Evolutionary conservation across 1,140 invertebrate species (phyloP).

Genomic region (Sesamia nonagrioides): DNA sequence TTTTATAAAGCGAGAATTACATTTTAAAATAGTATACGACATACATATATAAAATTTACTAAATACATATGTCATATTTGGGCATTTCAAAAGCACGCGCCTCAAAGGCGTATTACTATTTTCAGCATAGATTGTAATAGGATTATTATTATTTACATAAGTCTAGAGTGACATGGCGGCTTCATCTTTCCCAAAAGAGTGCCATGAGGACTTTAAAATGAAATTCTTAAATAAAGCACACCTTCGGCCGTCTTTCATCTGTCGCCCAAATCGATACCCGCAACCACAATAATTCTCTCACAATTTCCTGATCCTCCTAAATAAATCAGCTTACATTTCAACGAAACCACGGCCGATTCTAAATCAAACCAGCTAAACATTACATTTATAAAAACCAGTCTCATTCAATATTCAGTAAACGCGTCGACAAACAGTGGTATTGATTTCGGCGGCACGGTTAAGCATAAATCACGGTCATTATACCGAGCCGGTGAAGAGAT

Average conservation of each 20-base stretch:
- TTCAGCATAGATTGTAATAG: too few species aligned
- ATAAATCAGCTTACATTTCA: constrained; percentile 22
- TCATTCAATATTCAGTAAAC: constrained; percentile 2
- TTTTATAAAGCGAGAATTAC: too few species aligned
- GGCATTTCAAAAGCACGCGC: too few species aligned
- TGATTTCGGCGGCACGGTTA: constrained; percentile 16
- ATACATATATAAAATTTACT: too few species aligned
- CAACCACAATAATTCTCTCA: background rate
- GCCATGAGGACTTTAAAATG: too few species aligned
- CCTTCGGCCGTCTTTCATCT: background rate
- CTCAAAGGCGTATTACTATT: too few species aligned
- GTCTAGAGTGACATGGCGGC: too few species aligned
- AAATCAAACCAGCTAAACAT: constrained; percentile 27
- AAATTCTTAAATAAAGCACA: background rate
- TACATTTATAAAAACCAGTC: constrained; percentile 23
- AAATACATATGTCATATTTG: too few species aligned
- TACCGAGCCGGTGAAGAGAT: background rate
- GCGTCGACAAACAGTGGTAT: constrained; percentile 8
- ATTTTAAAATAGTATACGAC: too few species aligned
- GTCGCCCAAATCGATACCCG: background rate
- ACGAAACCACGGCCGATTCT: background rate
- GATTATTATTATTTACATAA: too few species aligned
- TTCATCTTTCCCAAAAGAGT: too few species aligned
- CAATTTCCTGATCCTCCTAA: constrained; percentile 1
- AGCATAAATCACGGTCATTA: constrained; percentile 27